Percentiles rank a stretch among this genome's conserved stretches.
phyloP scores from a whole-genome alignment of 2,113 vertebrate species.

The Phalacrocorax brasilianus region DNA sequence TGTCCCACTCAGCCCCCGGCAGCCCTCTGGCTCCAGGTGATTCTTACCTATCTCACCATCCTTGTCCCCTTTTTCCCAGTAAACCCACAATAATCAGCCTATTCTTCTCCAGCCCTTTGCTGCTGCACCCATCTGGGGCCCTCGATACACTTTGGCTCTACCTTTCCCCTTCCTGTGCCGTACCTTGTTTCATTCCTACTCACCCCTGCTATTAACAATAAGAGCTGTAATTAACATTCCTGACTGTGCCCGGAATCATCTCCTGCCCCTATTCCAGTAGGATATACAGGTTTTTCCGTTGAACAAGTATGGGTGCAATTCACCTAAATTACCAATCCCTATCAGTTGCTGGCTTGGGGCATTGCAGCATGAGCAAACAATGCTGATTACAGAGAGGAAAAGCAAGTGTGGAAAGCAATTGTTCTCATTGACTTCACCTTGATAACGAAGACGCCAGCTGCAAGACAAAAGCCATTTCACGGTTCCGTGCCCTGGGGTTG shows the following conservation, averaged over 20 bases:
- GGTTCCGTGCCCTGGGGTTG: neutral
- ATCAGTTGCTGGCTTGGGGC: neutral
- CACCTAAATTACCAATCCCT: neutral
- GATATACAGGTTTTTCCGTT: neutral
- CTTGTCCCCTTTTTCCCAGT: neutral
- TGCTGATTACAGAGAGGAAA: neutral
- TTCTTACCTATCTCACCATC: neutral
- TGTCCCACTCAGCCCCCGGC: neutral
- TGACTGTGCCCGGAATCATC: neutral
- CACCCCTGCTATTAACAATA: neutral
- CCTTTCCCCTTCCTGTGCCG: constrained; percentile 1
- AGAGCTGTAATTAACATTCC: neutral
- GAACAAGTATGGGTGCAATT: constrained; percentile 15
- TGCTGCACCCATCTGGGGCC: constrained; percentile 52
- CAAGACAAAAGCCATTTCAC: neutral
- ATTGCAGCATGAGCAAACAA: constrained; percentile 30
- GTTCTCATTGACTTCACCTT: neutral
- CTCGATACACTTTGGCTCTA: neutral
- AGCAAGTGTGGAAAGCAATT: constrained; percentile 8
- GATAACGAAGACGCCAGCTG: constrained; percentile 36
- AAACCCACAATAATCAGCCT: constrained; percentile 16
- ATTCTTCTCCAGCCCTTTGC: constrained; percentile 4
- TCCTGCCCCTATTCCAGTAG: neutral
- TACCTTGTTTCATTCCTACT: neutral
- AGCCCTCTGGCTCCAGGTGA: neutral